Base-by-base conservation (phyloP, 2,113 vertebrate genomes). In the Gymnocephalus cernua region DNA sequence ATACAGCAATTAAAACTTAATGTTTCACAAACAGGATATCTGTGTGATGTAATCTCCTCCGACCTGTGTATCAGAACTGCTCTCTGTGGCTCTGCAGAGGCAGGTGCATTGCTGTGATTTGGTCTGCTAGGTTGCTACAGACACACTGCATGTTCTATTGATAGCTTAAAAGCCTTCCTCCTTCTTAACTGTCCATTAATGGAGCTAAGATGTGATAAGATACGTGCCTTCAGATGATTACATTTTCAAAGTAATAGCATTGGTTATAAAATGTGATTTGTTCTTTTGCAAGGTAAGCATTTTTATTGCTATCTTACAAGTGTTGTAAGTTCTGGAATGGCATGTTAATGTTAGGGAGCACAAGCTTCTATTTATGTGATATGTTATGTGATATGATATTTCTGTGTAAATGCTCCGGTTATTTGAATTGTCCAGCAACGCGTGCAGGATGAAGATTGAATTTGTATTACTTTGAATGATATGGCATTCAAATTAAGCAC, bases 41-140 rank as follows among this genome's bases (percentile, higher is more conserved):
- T 84, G 82, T 82, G 85, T 25, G 10, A 51, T 71, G 38, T 69
- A 64, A 78, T 83, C 88, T 87, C 86, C 74, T 83, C 91, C 83
- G 65, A 67, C 21, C 54, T 77, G 67, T 77, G 47, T 77, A 79
- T 79, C 48, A 78, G 71, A 80, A 19, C 69, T 80, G 70, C 69
- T 88, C 88, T 82, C 82, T 18, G 77, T 77, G 67, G 80, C 88
- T 89, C 89, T 91, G 92, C 89, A 93, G 92, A 92, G 90, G 79
- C 78, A 90, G 82, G 83, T 82, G 85, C 90, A 92, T 84, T 92
- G 91, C 91, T 89, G 89, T 89, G 89, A 81, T 92, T 89, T 83
- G 59, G 67, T 89, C 65, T 90, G 88, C 80, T 83, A 75, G 73
- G 72, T 77, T 84, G 83, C 83, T 78, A 86, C 57, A 84, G 83